Evolutionary conservation across 2,888 invertebrate species (phyloP).

Genomic region (Crossocerus cetratus): DNA sequence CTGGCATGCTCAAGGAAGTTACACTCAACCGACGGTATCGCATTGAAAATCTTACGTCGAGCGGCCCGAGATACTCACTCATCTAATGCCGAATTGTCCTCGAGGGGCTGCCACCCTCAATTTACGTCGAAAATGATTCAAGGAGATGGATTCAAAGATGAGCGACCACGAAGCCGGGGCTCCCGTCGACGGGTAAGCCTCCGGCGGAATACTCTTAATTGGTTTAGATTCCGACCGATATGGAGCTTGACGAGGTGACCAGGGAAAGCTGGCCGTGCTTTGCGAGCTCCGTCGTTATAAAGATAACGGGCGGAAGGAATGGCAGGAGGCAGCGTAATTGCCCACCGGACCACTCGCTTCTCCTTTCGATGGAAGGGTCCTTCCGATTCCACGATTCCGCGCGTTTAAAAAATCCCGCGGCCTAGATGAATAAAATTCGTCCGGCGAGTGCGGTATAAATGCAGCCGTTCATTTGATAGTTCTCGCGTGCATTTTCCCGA

Average conservation of each 20-base stretch:
- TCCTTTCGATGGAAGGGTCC: not conserved
- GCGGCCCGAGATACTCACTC: constrained; percentile 13
- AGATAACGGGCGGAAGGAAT: constrained; percentile 37
- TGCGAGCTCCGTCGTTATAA: constrained; percentile 25
- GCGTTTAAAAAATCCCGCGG: constrained; percentile 38
- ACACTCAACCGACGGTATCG: constrained; percentile 15
- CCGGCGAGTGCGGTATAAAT: constrained; percentile 7
- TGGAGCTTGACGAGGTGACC: constrained; percentile 49
- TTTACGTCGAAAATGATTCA: constrained; percentile 52
- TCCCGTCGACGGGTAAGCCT: constrained; percentile 7
- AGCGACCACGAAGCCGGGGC: constrained; percentile 31
- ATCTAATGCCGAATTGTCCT: constrained; percentile 35
- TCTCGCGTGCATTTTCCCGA: constrained; percentile 35
- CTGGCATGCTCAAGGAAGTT: constrained; percentile 22
- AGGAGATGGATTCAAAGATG: constrained; percentile 44
- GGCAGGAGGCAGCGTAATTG: constrained; percentile 2
- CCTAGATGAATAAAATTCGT: constrained; percentile 44
- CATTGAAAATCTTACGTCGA: constrained; percentile 31
- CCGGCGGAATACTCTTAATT: constrained; percentile 45
- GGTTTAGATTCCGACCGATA: constrained; percentile 42
- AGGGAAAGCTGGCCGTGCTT: constrained; percentile 11
- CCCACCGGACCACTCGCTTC: not conserved
- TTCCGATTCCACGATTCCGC: constrained; percentile 12
- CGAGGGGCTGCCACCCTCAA: constrained; percentile 19
- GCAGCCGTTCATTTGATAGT: constrained; percentile 33